Evolutionary conservation across 2,797 vertebrate genomes (phyloP).

Genomic region (Alauda arvensis): DNA sequence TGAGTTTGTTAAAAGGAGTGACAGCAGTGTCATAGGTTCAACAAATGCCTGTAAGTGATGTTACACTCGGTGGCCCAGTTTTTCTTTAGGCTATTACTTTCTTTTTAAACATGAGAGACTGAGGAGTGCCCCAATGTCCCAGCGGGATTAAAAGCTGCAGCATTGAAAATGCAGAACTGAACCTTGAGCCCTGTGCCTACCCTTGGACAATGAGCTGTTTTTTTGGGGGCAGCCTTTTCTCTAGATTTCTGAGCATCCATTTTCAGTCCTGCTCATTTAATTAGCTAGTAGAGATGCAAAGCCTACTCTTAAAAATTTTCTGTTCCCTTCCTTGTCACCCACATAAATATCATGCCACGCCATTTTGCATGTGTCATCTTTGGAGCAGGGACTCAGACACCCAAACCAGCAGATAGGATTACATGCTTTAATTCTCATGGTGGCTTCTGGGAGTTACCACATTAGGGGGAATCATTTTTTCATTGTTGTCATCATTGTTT

Average conservation of each 20-base stretch:
- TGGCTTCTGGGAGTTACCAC: neutral
- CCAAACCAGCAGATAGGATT: neutral
- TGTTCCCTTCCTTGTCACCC: neutral
- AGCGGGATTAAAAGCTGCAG: neutral
- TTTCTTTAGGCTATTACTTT: neutral
- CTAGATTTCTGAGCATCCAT: neutral
- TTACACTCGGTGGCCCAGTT: neutral
- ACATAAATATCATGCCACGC: neutral
- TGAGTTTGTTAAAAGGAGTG: neutral
- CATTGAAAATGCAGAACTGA: neutral
- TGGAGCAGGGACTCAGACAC: neutral
- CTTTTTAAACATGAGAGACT: neutral
- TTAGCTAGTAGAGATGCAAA: neutral
- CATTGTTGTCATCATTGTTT: neutral
- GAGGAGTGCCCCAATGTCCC: accelerated
- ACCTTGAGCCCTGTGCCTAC: neutral
- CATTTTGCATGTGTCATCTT: neutral
- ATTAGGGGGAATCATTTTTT: too few relatives aligned
- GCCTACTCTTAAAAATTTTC: neutral
- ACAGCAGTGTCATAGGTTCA: neutral
- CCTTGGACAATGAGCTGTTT: neutral
- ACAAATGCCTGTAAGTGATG: neutral
- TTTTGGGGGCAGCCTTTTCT: neutral
- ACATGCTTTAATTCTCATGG: neutral
- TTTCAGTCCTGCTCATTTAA: neutral